Percentiles rank a stretch among this genome's conserved stretches.
Evolutionary conservation across 2,797 vertebrate species (phyloP).

Genomic region (Poecile montanus): DNA sequence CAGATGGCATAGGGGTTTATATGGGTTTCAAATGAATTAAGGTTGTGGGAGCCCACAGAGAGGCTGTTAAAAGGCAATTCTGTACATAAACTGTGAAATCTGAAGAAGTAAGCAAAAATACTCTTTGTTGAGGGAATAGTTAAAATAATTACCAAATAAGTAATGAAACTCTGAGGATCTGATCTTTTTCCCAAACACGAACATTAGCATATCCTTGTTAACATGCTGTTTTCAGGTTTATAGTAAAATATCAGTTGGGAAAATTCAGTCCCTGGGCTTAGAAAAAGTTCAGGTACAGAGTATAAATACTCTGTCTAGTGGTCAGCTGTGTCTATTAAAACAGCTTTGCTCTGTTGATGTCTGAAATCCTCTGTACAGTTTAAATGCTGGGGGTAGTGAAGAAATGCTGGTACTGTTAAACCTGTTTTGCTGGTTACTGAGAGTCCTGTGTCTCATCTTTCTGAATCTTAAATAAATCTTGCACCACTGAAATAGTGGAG

Average conservation of each 20-base stretch:
- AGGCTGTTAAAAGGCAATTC: conserved; percentile 59
- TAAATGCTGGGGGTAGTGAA: not conserved
- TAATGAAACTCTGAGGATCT: conserved; percentile 55
- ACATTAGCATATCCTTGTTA: conserved; percentile 35
- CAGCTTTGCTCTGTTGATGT: not conserved
- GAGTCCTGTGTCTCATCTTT: not conserved
- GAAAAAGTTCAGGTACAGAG: not conserved
- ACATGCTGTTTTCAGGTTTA: conserved; percentile 2
- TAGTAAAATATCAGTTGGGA: not conserved
- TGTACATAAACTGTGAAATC: conserved; percentile 54
- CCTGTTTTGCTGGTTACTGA: not conserved
- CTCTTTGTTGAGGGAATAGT: conserved; percentile 57
- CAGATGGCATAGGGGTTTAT: conserved; percentile 64
- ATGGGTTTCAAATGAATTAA: conserved; percentile 62
- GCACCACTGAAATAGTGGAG: not conserved
- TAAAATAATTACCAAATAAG: conserved; percentile 66
- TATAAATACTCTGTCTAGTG: not conserved
- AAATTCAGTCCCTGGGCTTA: not conserved
- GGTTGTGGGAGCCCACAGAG: conserved; percentile 39
- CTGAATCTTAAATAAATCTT: not conserved
- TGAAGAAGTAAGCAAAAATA: conserved; percentile 50
- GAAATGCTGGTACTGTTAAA: not conserved
- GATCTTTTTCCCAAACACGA: not conserved
- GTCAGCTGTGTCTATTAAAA: not conserved
- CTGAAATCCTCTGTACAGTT: not conserved